Base-by-base conservation (phyloP, 2,797 vertebrate genomes). In the Dermochelys coriacea region DNA sequence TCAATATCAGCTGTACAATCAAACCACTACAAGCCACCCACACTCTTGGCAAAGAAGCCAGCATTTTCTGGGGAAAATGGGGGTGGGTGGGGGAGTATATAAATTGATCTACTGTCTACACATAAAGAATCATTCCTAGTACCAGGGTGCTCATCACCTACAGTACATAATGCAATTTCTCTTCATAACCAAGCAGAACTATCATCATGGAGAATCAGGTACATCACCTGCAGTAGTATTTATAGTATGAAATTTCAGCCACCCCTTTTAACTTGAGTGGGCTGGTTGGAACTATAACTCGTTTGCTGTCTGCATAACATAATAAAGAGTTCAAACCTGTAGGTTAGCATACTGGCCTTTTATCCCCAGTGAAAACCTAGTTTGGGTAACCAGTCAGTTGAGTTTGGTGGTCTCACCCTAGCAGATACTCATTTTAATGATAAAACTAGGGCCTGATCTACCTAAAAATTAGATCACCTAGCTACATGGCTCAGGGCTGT, bases 221-320 rank as follows among this genome's bases (percentile, higher is more conserved):
- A 61, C 15, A 83, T 23, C 80, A n/a, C 57, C 59, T 47, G 55
- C 78, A 34, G 0, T 0, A 0, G n/a, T 2, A 4, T 11, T 6
- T 34, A 49, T n/a, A 85, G 87, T 45, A 50, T 2, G 4, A 1
- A 55, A 64, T 31, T 61, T 79, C 11, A 52, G 25, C 64, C 77
- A 16, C n/a, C 8, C 37, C 3, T 37, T 29, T 29, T 0, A 2
- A 8, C 3, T 55, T 2, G 57, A 19, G 37, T 27, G 8, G 54
- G 45, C 45, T 27, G 14, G 25, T 16, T 77, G 45, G 27, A 77
- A 49, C 45, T 47, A 31, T 27, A 49, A 77, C 25, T 14, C 37
- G 25, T 27, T 14, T 27, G 27, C 45, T 75, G 23, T 75, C 41
- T 47, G 75, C 4, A 10, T 37, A 34, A 68, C 31, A 37, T n/a